Evolutionary conservation across 2,113 vertebrate genomes (phyloP).

Genomic region (Bubo scandiacus): DNA sequence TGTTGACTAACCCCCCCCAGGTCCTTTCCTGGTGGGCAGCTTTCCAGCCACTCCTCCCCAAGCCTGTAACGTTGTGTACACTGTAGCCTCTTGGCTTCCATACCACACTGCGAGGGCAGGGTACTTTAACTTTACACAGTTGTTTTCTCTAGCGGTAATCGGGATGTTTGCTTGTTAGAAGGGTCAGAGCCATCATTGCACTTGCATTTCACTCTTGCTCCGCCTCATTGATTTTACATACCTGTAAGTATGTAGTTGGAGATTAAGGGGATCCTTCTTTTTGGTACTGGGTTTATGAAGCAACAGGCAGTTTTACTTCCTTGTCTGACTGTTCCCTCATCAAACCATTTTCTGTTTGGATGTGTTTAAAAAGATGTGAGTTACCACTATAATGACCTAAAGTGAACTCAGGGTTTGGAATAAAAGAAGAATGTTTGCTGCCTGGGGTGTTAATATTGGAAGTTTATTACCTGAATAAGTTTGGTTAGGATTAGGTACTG

Average conservation of each 20-base stretch:
- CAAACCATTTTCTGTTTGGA: background rate
- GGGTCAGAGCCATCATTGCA: background rate
- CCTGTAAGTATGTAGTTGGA: background rate
- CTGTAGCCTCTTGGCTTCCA: background rate
- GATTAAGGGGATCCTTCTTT: background rate
- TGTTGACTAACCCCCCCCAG: too few species aligned
- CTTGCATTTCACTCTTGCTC: background rate
- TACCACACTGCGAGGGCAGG: background rate
- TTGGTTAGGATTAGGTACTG: background rate
- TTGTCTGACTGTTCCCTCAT: background rate
- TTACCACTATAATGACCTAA: background rate
- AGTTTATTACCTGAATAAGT: background rate
- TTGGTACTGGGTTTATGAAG: background rate
- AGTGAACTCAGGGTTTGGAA: background rate
- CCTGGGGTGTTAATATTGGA: background rate
- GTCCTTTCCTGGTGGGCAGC: too few species aligned
- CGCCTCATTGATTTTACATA: background rate
- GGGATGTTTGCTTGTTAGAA: background rate
- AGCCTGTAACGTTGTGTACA: too few species aligned
- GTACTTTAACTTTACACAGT: background rate
- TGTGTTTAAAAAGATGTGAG: background rate
- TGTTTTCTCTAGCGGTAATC: background rate
- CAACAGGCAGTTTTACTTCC: background rate
- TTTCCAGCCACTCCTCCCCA: too few species aligned
- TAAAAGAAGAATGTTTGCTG: background rate